A percentile compares a stretch with the other conserved stretches of the same genome.
These are phyloP conservation scores for Lamellibrachia satsuma DNA, from an alignment of 2,888 invertebrate species.

Conservation along the genomic window DNA sequence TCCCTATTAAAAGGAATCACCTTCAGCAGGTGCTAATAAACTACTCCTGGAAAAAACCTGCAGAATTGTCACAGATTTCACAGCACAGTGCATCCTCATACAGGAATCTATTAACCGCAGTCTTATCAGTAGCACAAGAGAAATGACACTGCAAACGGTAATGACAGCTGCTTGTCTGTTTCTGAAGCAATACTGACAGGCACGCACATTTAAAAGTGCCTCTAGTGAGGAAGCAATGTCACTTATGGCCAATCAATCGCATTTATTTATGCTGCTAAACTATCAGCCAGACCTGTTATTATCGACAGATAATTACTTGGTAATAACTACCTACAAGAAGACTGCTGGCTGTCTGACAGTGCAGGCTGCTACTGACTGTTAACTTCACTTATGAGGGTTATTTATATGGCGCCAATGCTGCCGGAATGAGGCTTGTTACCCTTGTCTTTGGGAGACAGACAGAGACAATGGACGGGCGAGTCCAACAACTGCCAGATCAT, in stretches of 20 bases:
- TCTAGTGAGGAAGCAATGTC: neutral
- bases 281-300: conserved; percentile 13
- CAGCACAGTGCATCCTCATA: neutral
- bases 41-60: too few species aligned
- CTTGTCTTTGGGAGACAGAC: neutral
- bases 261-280: conserved; percentile 3
- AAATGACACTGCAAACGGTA: neutral
- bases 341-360: neutral
- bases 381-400: neutral
- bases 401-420: neutral
- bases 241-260: conserved; percentile 1
- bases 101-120: neutral
- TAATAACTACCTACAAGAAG: neutral
- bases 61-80: neutral
- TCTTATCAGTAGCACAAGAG: neutral
- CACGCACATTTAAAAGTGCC: neutral
- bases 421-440: conserved; percentile 12
- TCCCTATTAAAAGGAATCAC: neutral
- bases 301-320: neutral
- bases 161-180: neutral
- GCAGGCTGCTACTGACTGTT: neutral
- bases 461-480: neutral
- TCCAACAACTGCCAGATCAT: neutral
- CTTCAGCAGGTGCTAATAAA: too few species aligned
- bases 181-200: neutral